These are phyloP conservation scores for Vespertilio murinus DNA, from an alignment of 2,797 vertebrate species.

Conservation along the genomic window DNA sequence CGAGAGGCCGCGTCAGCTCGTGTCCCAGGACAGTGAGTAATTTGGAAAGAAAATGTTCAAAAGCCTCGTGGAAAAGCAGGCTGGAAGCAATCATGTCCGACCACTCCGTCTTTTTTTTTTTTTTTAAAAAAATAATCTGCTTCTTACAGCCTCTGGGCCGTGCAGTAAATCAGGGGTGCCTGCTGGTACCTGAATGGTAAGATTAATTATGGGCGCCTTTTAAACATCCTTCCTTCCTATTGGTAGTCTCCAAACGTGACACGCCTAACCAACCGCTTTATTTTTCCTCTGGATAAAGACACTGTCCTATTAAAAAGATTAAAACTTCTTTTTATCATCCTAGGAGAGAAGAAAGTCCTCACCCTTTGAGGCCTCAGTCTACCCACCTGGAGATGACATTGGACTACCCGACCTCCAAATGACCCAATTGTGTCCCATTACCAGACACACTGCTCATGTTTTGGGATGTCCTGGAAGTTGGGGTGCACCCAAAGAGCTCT, in stretches of 20 bases:
- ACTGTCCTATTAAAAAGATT: not conserved
- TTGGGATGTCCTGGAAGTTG: not conserved
- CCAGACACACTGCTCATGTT: not conserved
- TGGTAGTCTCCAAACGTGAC: not conserved
- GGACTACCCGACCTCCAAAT: not conserved
- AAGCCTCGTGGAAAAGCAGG: not conserved
- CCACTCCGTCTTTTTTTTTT: not conserved
- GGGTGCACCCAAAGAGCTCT: not conserved
- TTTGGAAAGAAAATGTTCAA: not conserved
- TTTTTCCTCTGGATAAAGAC: not conserved
- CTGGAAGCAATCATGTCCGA: not conserved
- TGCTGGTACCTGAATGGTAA: too few relatives aligned
- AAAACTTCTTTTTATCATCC: not conserved
- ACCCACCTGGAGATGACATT: not conserved
- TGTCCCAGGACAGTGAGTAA: not conserved
- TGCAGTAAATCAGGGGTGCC: not conserved
- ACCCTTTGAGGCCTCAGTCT: not conserved
- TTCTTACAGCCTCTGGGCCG: not conserved
- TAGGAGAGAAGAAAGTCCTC: not conserved
- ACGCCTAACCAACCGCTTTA: not conserved
- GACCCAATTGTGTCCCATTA: fast-evolving
- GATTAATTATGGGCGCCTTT: not conserved
- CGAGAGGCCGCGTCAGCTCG: not conserved
- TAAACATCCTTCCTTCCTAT: not conserved
- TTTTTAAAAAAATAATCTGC: not conserved